These are phyloP conservation scores for Kuschelorhynchus macadamiae DNA, from an alignment of 2,888 invertebrate genomes.

Conservation along the genomic window DNA sequence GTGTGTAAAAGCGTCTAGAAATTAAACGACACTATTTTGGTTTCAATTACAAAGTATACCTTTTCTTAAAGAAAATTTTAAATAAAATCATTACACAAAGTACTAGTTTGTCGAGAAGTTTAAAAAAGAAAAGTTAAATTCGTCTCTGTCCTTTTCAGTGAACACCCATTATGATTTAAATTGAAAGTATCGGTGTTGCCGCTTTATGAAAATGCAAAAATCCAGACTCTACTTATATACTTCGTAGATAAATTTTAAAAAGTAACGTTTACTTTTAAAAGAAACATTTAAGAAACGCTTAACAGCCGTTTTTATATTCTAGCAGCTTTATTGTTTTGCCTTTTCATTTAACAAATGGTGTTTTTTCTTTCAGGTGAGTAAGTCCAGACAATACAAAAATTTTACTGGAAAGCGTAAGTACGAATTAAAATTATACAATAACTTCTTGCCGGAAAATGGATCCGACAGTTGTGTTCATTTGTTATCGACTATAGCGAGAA, in stretches of 20 bases:
- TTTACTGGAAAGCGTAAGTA: too few species aligned
- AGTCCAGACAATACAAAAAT: background rate
- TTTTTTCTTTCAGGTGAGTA: constrained; percentile 19
- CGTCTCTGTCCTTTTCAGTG: constrained; percentile 15
- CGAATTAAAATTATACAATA: too few species aligned
- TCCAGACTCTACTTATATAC: constrained; percentile 33
- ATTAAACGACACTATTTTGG: too few species aligned
- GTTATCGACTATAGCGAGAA: too few species aligned
- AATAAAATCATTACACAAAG: too few species aligned
- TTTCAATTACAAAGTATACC: too few species aligned
- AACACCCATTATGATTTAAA: constrained; percentile 29
- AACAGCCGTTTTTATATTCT: background rate
- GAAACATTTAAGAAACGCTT: background rate
- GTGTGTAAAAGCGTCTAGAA: too few species aligned
- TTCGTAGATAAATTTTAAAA: constrained; percentile 28
- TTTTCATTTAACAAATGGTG: constrained; percentile 1
- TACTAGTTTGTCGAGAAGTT: too few species aligned
- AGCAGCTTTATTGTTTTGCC: background rate
- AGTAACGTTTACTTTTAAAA: background rate
- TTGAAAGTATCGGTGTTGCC: constrained; percentile 33
- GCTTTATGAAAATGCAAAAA: constrained; percentile 46
- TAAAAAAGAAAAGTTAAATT: too few species aligned
- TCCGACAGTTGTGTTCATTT: too few species aligned
- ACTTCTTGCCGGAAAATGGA: too few species aligned
- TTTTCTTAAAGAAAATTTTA: too few species aligned